Evolutionary conservation across 2,797 vertebrate genomes (phyloP), one percentile per base, ranked within the genome.

Genomic region (Spea hammondii): DNA sequence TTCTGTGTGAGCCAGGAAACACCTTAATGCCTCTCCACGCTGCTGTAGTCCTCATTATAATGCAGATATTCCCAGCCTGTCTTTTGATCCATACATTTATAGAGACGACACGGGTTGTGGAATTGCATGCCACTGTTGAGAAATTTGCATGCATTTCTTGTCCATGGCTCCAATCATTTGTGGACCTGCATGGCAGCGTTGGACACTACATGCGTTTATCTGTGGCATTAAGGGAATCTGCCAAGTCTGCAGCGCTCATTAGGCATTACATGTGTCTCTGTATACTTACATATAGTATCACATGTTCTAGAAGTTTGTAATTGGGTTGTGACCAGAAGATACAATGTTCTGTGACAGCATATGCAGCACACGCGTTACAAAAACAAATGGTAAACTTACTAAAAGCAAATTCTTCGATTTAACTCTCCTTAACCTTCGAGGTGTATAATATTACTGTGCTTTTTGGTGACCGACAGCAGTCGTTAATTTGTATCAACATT

Each of bases 381-480:
- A 70, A 72, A 50, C 5, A 65, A 72, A 66, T 54, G 14, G 79
- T 68, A 67, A n/a, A 72, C 62, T 76, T 55, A 74, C 65, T n/a
- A 67, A 65, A 32, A 57, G 32, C 54, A 65, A 71, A 74, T 64
- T 78, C 64, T 77, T 55, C 59, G 49, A 49, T 81, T 82, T 67
- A 62, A 69, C 65, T 72, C 49, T 78, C 60, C 75, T 82, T 70
- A 82, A 70, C 70, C 75, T 44, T 82, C 54, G 65, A 82, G 75
- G 65, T 82, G 65, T 74, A 78, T 82, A 81, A 73, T 77, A 82
- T 77, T 77, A 76, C 79, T 69, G 75, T 82, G 75, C 75, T 77
- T 78, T 69, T 82, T 78, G 75, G 72, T 78, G 79, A 77, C 69
- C 79, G 17, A 72, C 55, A 77, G 79, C 79, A 77, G 65, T 79